A percentile compares a stretch with the other conserved stretches of the same genome.
Evolutionary conservation across 2,113 vertebrate genomes (phyloP).

Genomic region (Chloroceryle aenea): DNA sequence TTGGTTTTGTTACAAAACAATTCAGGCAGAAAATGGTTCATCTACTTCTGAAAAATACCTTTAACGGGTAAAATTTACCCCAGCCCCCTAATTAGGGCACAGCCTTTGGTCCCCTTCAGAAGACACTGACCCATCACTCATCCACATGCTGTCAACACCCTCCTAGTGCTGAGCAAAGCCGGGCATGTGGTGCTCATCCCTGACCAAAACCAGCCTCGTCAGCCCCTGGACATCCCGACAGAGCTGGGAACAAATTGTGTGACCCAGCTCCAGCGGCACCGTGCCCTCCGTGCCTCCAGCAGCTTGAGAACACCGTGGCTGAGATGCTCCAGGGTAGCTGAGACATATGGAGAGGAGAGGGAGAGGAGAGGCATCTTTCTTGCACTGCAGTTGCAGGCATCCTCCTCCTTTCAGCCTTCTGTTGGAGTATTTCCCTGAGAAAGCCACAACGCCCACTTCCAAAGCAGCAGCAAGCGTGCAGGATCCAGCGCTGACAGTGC

Average conservation of each 20-base stretch:
- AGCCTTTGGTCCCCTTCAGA: neutral
- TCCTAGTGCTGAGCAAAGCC: neutral
- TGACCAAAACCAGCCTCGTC: accelerated
- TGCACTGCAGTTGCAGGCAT: accelerated
- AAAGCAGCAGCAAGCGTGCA: accelerated
- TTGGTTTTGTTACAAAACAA: neutral
- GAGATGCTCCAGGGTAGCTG: neutral
- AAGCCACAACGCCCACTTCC: neutral
- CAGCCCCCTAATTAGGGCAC: accelerated
- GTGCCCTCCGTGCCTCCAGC: accelerated
- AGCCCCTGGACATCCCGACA: accelerated
- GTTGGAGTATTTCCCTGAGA: neutral
- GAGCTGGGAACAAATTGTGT: neutral
- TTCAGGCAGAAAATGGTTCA: accelerated
- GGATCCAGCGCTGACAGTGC: neutral
- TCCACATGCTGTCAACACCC: accelerated
- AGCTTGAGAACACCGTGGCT: neutral
- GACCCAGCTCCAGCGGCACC: accelerated
- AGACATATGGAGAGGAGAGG: neutral
- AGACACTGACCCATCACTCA: accelerated
- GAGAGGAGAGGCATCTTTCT: neutral
- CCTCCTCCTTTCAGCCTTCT: neutral
- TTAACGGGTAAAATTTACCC: neutral
- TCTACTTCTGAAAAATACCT: neutral
- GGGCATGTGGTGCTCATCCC: accelerated